Percentiles rank a stretch among this genome's conserved stretches.
phyloP scores from a whole-genome alignment of 2,113 vertebrate genomes.

The Tragelaphus buxtoni region DNA sequence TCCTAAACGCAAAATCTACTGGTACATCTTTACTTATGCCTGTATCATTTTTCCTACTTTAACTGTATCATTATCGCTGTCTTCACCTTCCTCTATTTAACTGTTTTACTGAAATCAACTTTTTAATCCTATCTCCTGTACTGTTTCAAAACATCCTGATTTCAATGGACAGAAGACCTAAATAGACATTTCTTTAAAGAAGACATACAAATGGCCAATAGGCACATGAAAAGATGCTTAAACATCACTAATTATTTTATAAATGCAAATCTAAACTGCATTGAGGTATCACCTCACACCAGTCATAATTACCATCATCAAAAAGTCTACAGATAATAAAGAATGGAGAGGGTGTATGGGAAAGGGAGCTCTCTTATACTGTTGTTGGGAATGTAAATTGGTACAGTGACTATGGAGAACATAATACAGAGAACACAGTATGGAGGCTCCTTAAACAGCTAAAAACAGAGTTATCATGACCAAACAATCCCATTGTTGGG shows the following conservation, averaged over 20 bases:
- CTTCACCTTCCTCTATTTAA: not conserved
- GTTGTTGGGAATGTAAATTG: not conserved
- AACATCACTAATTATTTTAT: not conserved
- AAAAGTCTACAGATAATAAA: not conserved
- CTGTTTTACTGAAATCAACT: not conserved
- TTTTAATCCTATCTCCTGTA: not conserved
- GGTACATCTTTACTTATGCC: not conserved
- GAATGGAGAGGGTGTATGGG: not conserved
- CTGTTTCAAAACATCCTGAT: not conserved
- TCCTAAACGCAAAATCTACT: not conserved
- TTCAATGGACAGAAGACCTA: not conserved
- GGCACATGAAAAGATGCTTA: not conserved
- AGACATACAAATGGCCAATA: not conserved
- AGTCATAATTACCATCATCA: not conserved
- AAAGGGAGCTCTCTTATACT: not conserved
- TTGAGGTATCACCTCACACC: not conserved
- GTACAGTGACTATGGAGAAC: not conserved
- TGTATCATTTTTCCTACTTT: not conserved
- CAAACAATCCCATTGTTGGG: not conserved
- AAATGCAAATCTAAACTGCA: not conserved
- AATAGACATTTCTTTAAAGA: not conserved
- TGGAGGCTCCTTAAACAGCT: not conserved
- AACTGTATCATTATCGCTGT: not conserved
- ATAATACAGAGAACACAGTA: not conserved
- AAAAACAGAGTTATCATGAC: not conserved